Base-by-base conservation (phyloP, 2,113 vertebrate species). In the Salvelinus fontinalis region DNA sequence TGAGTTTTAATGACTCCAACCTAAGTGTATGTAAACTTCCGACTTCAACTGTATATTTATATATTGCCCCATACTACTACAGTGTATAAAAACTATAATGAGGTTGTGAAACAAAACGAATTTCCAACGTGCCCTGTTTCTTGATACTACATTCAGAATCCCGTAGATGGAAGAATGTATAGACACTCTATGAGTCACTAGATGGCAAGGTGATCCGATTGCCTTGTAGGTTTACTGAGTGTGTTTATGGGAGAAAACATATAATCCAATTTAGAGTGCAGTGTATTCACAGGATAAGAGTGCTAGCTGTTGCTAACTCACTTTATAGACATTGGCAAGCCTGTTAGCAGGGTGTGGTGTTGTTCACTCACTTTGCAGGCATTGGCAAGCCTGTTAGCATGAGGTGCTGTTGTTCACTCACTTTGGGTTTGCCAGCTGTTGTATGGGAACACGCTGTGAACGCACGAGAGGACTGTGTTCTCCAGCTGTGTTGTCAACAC, bases 401-500 rank as follows among this genome's bases (percentile, higher is more conserved):
- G n/a, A 73, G 51, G 67, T 22, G 20, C 12, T 3, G 13, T 74
- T 3, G 13, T 71, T 78, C 70, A 76, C 64, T 31, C 68, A 62
- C 44, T 67, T 69, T 67, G 9, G 20, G 69, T 73, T 79, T 39
- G 24, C 54, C 73, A 75, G 77, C 79, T 78, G 67, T 34, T 78
- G 64, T 26, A 70, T 70, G 26, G 6, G 39, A 73, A 62, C 76
- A 73, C 62, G 68, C 80, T 70, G 84, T 57, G 74, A 81, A 84
- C 71, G 65, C 79, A 75, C 59, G 26, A 82, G 8, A 79, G 66
- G 64, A 0, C 65, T 5, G 20, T 76, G 14, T 27, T 69, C 54
- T 78, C 77, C 77, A 87, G 86, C 76, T 87, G 81, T 77, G 82
- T 80, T 65, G 75, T 82, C 76, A 87, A 82, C 85, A 85, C 78